phyloP scores from a whole-genome alignment of 2,797 vertebrate species.

The Mus minutoides region DNA sequence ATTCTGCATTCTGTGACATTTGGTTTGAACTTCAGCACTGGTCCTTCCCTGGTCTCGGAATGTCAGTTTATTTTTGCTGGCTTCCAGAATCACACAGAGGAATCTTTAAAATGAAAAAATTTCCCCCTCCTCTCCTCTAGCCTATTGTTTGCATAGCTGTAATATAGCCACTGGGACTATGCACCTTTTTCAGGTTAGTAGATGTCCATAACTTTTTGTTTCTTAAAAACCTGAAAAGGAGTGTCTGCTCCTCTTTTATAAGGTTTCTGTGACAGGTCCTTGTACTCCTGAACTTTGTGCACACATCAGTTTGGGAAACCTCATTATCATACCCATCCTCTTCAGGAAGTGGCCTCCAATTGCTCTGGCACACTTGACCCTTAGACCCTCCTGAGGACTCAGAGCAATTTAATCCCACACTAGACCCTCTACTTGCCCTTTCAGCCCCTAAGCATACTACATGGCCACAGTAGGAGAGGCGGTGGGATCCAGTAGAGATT shows the following conservation, averaged over 20 bases:
- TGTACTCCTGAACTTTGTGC: background rate
- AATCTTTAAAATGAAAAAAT: background rate
- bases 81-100: background rate
- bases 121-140: background rate
- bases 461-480: too few species aligned
- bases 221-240: constrained; percentile 18
- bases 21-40: background rate
- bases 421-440: background rate
- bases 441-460: background rate
- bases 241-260: background rate
- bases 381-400: background rate
- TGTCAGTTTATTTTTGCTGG: background rate
- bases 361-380: background rate
- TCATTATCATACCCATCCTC: background rate
- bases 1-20: background rate
- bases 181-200: background rate
- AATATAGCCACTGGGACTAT: background rate
- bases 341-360: background rate
- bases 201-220: background rate
- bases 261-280: background rate
- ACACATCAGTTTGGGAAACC: background rate
- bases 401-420: background rate
- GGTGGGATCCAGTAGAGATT: accelerated
- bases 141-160: background rate
- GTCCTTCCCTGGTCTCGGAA: background rate